A percentile compares a stretch with the other conserved stretches of the same genome.
phyloP scores from a whole-genome alignment of 2,113 vertebrate genomes.

The Malurus cyaneus region DNA sequence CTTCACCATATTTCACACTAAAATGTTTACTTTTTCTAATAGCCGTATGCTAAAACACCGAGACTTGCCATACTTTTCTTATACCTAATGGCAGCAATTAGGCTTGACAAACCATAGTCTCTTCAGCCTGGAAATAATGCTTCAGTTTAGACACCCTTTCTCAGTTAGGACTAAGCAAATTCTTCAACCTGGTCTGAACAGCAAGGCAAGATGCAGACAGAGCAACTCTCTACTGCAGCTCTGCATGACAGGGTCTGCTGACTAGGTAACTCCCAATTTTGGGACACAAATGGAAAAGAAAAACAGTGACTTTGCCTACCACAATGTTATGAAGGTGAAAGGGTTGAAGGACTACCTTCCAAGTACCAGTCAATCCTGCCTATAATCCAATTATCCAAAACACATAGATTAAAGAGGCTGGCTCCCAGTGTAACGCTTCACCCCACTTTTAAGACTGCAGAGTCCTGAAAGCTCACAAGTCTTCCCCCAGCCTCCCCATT shows the following conservation, averaged over 20 bases:
- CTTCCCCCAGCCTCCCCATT: no score
- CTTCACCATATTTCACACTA: background rate
- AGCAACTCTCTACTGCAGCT: background rate
- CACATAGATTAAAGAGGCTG: background rate
- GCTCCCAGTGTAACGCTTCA: background rate
- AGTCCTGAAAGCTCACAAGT: background rate
- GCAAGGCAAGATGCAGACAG: background rate
- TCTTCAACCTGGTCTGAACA: background rate
- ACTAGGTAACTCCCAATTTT: background rate
- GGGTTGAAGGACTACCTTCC: background rate
- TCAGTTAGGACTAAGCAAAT: background rate
- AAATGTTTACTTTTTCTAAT: background rate
- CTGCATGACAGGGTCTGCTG: background rate
- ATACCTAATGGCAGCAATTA: background rate
- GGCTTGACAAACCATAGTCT: background rate
- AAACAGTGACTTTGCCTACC: background rate
- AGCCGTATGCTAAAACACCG: background rate
- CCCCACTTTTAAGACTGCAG: background rate
- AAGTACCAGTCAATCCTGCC: fast-evolving
- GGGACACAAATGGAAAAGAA: background rate
- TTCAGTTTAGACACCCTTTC: background rate
- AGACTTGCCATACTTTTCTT: background rate
- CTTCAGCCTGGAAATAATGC: background rate
- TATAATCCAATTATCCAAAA: background rate
- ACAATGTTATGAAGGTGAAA: background rate